Conservation (phyloP, 2,888 invertebrate species). For the Corbicula japonica region DNA sequence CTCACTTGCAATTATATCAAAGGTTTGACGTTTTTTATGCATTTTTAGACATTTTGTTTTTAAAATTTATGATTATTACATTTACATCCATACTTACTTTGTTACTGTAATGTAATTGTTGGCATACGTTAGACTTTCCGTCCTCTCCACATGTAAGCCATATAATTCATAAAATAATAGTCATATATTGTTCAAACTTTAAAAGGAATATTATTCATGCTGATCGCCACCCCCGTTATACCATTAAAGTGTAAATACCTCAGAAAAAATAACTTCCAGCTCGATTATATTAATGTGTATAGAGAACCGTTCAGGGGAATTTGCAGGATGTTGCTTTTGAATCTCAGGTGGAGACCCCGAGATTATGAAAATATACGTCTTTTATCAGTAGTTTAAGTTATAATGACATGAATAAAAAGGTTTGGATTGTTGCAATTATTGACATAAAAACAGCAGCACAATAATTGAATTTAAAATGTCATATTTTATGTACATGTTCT, state of each 20-base stretch:
- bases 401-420: not conserved
- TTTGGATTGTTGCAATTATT: not conserved
- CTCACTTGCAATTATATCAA: constrained; percentile 67
- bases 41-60: not conserved
- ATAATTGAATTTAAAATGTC: not conserved
- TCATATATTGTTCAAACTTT: not conserved
- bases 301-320: too few species aligned
- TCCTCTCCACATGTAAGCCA: not conserved
- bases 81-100: not conserved
- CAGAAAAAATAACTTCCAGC: too few species aligned
- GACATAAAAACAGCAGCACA: not conserved
- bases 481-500: not conserved
- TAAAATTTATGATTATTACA: not conserved
- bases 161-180: not conserved
- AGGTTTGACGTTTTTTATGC: constrained; percentile 44
- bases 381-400: not conserved
- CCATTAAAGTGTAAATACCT: too few species aligned
- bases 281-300: too few species aligned
- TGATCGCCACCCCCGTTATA: too few species aligned
- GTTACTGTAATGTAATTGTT: not conserved
- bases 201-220: too few species aligned
- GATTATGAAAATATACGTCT: too few species aligned
- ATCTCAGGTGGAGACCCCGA: too few species aligned
- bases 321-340: too few species aligned
- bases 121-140: not conserved